Evolutionary conservation across 2,888 invertebrate genomes (phyloP).

Genomic region (Thyatira batis): DNA sequence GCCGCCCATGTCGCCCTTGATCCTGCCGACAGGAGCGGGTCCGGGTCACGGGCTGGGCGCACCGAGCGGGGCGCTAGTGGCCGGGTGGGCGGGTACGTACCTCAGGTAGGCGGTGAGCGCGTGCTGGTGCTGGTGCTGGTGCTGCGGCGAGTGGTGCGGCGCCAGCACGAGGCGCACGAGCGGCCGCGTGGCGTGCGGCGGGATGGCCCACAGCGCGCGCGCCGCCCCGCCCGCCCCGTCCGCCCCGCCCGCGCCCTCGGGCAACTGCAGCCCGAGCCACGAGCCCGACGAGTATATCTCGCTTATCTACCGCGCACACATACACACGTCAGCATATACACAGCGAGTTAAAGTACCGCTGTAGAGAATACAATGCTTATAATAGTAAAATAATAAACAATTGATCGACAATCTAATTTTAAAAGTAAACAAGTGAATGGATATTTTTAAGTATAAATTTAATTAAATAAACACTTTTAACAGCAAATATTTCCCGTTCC

Average conservation of each 20-base stretch:
- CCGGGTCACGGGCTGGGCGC: slow-evolving; percentile 5
- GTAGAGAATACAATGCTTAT: too few relatives aligned
- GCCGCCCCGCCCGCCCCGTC: slow-evolving; percentile 89
- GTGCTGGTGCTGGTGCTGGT: slow-evolving; percentile 27
- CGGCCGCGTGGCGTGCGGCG: slow-evolving; percentile 93
- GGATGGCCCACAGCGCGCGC: slow-evolving; percentile 92
- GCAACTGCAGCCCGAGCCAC: slow-evolving; percentile 95
- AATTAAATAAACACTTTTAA: too few relatives aligned
- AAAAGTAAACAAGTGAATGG: too few relatives aligned
- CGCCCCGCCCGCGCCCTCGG: slow-evolving; percentile 89
- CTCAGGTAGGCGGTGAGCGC: slow-evolving; percentile 78
- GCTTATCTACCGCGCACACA: slow-evolving; percentile 79
- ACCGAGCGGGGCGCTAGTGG: slow-evolving; percentile 11
- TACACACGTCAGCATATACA: not conserved
- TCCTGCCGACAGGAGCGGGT: slow-evolving; percentile 29
- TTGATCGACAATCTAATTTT: too few relatives aligned
- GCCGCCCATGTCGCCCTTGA: slow-evolving; percentile 59
- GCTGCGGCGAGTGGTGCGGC: slow-evolving; percentile 44
- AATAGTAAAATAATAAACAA: too few relatives aligned
- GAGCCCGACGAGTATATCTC: slow-evolving; percentile 94
- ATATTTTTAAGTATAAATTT: too few relatives aligned
- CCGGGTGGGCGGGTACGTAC: slow-evolving; percentile 15
- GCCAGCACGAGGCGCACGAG: slow-evolving; percentile 92
- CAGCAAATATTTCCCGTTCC: too few relatives aligned
- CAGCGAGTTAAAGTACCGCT: too few relatives aligned